phyloP scores from a whole-genome alignment of 2,797 vertebrate species.

The Manis javanica region DNA sequence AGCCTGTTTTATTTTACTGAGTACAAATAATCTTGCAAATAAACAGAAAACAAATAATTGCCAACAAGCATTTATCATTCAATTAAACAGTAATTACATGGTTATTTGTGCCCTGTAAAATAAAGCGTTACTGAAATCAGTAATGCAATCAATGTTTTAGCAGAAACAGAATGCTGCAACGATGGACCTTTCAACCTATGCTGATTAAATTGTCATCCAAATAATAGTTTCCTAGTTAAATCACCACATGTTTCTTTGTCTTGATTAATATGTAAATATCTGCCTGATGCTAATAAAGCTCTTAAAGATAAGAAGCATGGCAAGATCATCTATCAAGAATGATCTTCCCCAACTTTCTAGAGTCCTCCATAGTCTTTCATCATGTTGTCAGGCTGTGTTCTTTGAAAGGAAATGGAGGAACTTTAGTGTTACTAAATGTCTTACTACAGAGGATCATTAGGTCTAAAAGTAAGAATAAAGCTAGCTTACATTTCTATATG shows the following conservation, averaged over 20 bases:
- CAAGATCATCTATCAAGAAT: constrained; percentile 65
- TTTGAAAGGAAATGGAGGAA: background rate
- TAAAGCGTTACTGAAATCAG: constrained; percentile 87
- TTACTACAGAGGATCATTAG: background rate
- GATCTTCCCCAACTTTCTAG: constrained; percentile 70
- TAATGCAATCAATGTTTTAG: constrained; percentile 87
- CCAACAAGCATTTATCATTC: constrained; percentile 88
- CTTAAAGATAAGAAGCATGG: constrained; percentile 76
- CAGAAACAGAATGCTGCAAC: constrained; percentile 85
- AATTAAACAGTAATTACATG: constrained; percentile 89
- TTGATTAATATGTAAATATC: constrained; percentile 87
- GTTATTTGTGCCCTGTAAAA: constrained; percentile 88
- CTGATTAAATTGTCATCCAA: constrained; percentile 87
- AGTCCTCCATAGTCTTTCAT: constrained; percentile 41
- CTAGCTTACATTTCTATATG: background rate
- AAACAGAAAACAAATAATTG: constrained; percentile 87
- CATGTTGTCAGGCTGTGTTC: background rate
- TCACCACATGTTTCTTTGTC: constrained; percentile 86
- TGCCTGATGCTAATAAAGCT: constrained; percentile 79
- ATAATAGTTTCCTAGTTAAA: constrained; percentile 85
- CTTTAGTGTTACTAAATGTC: background rate
- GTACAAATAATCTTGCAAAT: constrained; percentile 86
- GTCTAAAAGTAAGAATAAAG: constrained; percentile 27
- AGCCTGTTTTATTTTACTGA: constrained; percentile 83
- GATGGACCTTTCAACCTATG: constrained; percentile 86